Conservation (phyloP, 2,888 invertebrate species). For the Acleris literana region DNA sequence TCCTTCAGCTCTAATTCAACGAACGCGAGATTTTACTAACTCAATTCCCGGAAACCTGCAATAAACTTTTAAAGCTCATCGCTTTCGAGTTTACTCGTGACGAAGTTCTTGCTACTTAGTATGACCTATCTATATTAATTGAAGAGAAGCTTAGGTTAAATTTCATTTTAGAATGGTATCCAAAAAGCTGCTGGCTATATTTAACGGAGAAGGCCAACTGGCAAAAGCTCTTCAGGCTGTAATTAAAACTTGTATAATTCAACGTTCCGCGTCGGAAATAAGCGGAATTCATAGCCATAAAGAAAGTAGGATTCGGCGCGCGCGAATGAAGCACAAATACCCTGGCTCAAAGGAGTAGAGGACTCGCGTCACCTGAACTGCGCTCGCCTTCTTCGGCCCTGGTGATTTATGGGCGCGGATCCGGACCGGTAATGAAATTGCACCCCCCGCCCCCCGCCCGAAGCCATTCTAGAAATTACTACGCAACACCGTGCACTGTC, state of each 20-base stretch:
- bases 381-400: conserved; percentile 83
- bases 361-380: conserved; percentile 84
- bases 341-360: conserved; percentile 59
- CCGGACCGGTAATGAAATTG: conserved; percentile 84
- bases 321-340: conserved; percentile 75
- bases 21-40: conserved; percentile 24
- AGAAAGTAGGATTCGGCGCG: conserved; percentile 73
- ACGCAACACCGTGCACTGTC: conserved; percentile 75
- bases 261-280: conserved; percentile 58
- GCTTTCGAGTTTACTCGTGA: no score
- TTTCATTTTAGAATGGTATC: conserved; percentile 28
- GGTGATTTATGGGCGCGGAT: conserved; percentile 83
- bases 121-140: no score
- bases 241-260: conserved; percentile 72
- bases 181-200: conserved; percentile 49
- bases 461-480: conserved; percentile 82
- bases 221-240: conserved; percentile 62
- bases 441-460: conserved; percentile 73
- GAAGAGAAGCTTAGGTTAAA: conserved; percentile 9
- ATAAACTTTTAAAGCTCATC: background rate
- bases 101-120: no score
- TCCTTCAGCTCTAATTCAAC: conserved; percentile 43
- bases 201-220: conserved; percentile 52
- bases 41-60: conserved; percentile 2
- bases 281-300: conserved; percentile 75